Evolutionary conservation across 2,797 vertebrate genomes (phyloP).

Genomic region (Trichosurus vulpecula): DNA sequence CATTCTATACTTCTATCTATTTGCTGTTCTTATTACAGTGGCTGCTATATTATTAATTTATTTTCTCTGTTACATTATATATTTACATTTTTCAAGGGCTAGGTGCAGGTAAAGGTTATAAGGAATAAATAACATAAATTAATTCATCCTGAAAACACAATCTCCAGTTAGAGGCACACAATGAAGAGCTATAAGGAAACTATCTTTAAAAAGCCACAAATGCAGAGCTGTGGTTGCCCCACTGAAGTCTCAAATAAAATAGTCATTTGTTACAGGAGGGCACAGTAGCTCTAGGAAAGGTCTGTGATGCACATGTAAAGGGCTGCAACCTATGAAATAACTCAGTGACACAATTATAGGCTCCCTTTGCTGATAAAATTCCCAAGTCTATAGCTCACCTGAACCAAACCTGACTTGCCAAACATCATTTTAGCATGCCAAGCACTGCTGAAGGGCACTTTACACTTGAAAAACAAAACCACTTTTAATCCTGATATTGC

Average conservation of each 20-base stretch:
- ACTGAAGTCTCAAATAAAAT: constrained; percentile 36
- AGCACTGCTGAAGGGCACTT: not conserved
- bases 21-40: constrained; percentile 22
- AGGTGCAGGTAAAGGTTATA: not conserved
- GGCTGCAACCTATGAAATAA: constrained; percentile 17
- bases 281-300: constrained; percentile 38
- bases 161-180: constrained; percentile 14
- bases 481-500: not conserved
- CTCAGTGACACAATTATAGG: not conserved
- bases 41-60: constrained; percentile 22
- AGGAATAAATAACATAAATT: constrained; percentile 41
- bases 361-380: not conserved
- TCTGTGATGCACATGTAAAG: not conserved
- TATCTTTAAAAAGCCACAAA: constrained; percentile 1
- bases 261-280: constrained; percentile 26
- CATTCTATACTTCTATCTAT: constrained; percentile 25
- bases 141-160: constrained; percentile 46
- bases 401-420: constrained; percentile 18
- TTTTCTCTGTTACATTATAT: constrained; percentile 34
- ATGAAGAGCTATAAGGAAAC: constrained; percentile 5
- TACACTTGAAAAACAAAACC: not conserved
- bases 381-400: not conserved
- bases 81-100: constrained; percentile 47
- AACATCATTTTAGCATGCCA: not conserved
- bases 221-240: constrained; percentile 27